A percentile compares a stretch with the other conserved stretches of the same genome.
Evolutionary conservation across 1,140 invertebrate genomes (phyloP).

Genomic region (Delia radicum): DNA sequence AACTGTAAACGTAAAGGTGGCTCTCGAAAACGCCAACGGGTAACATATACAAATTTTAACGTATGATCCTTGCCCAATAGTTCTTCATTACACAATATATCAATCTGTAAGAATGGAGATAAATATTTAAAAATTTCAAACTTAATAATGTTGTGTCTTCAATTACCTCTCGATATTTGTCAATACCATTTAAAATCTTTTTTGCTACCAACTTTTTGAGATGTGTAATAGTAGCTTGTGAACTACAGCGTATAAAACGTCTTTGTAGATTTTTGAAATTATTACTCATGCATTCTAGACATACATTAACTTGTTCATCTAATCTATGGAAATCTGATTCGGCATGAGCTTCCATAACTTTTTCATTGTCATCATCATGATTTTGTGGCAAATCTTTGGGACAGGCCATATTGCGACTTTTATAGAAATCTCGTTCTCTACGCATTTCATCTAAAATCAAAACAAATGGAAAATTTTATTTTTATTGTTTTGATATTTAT

Average conservation of each 20-base stretch:
- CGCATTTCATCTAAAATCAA: slow-evolving; percentile 75
- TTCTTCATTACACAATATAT: slow-evolving; percentile 98
- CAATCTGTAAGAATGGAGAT: slow-evolving; percentile 69
- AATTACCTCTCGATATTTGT: slow-evolving; percentile 91
- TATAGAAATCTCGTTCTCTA: slow-evolving; percentile 85
- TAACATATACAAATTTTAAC: slow-evolving; percentile 97
- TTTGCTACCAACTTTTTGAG: slow-evolving; percentile 97
- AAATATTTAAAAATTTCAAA: background rate
- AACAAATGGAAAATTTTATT: slow-evolving; percentile 32
- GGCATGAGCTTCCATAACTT: slow-evolving; percentile 64
- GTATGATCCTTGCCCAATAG: slow-evolving; percentile 98
- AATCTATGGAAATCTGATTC: slow-evolving; percentile 90
- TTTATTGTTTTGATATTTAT: too few relatives aligned
- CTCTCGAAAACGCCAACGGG: slow-evolving; percentile 93
- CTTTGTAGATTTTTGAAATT: slow-evolving; percentile 82
- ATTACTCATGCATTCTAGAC: slow-evolving; percentile 82
- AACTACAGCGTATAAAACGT: slow-evolving; percentile 90
- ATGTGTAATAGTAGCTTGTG: slow-evolving; percentile 94
- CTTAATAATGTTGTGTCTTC: background rate
- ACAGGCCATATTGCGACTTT: slow-evolving; percentile 77
- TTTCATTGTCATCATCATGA: slow-evolving; percentile 53
- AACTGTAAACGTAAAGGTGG: slow-evolving; percentile 83
- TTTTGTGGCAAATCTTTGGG: slow-evolving; percentile 83
- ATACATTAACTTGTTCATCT: slow-evolving; percentile 95
- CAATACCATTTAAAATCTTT: slow-evolving; percentile 86